A percentile compares a stretch with the other conserved stretches of the same genome.
Conservation (phyloP, 2,113 vertebrate genomes). For the Halichoerus grypus region DNA sequence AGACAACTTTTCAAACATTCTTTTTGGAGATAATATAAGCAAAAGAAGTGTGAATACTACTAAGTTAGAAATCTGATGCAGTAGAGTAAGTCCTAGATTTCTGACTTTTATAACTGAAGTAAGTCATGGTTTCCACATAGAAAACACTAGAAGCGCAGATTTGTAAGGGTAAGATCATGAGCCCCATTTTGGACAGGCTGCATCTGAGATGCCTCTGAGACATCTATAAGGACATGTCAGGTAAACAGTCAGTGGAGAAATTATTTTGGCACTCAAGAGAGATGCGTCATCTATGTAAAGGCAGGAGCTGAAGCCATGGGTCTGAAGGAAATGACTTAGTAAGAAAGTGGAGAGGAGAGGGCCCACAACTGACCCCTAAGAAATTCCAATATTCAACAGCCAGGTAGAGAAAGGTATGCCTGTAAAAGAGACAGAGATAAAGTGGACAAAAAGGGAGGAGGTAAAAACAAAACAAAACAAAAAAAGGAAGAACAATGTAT, state of each 20-base stretch:
- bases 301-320: not conserved
- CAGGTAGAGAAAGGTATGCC: not conserved
- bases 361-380: not conserved
- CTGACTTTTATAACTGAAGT: not conserved
- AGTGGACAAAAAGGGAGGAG: not conserved
- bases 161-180: not conserved
- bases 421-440: not conserved
- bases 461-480: not conserved
- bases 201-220: not conserved
- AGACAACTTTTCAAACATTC: constrained; percentile 9
- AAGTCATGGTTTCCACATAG: not conserved
- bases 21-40: not conserved
- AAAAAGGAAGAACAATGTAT: not conserved
- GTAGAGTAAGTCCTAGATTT: not conserved
- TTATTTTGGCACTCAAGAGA: not conserved
- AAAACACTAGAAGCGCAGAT: not conserved
- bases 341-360: not conserved
- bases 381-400: not conserved
- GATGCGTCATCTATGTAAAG: not conserved
- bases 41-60: not conserved
- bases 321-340: not conserved
- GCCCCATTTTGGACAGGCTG: not conserved
- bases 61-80: not conserved
- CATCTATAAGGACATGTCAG: not conserved
- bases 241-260: not conserved